Evolutionary conservation across 2,113 vertebrate species (phyloP), one percentile per base, ranked within the genome.

Genomic region (Poeciliopsis retropinna): DNA sequence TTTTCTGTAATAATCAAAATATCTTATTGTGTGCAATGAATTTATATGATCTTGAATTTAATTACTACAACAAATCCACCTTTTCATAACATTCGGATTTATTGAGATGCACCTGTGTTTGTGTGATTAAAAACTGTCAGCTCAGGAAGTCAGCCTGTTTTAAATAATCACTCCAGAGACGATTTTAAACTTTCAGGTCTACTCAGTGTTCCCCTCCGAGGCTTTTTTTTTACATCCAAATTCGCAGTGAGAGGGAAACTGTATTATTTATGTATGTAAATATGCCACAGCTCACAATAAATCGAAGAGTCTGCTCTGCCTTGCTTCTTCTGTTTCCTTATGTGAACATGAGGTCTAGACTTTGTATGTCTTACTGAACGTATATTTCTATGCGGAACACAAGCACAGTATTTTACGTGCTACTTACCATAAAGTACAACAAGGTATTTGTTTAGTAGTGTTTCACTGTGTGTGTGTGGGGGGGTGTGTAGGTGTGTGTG

Each of bases 201-300:
- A 6, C 28, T 32, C 19, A 31, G 29, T 28, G 32, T 66, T 67
- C 17, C 68, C 34, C 67, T 25, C 69, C 41, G 10, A 29, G 51
- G 25, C 31, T 62, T 3, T 66, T 60, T 62, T 3, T 66, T 60
- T 28, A 19, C 63, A 61, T 66, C 19, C 28, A 44, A 70, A 37
- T 34, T 66, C 28, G 22, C 10, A 72, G 54, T 29, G 37, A 63
- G 44, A 37, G 47, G 51, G 67, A 70, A 79, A 57, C 63, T 63
- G 62, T 54, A 77, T 70, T 86, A 79, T 86, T 87, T 82, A 86
- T 72, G 75, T 87, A 88, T 88, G 84, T 86, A 89, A 85, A 89
- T 84, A 80, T 80, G 39, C 3, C 22, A 60, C 57, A 44, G 7
- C 63, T 25, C 72, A 64, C 72, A 85, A 71, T 39, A 71, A 1